Conservation (phyloP, 2,113 vertebrate species). For the Corythornis cristatus region DNA sequence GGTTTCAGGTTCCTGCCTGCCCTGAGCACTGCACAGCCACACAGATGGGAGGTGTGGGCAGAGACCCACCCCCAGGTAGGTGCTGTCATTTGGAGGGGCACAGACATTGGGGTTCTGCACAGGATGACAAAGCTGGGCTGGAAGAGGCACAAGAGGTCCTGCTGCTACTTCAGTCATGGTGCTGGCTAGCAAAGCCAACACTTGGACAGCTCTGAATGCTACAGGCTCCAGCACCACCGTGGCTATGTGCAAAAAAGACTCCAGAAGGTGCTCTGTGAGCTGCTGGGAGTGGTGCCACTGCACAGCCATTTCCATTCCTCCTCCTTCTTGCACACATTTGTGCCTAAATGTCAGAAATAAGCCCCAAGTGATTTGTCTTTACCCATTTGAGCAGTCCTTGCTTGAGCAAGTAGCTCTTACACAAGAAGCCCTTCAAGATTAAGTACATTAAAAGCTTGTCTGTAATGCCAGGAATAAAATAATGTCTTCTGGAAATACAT, state of each 20-base stretch:
- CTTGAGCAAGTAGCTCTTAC: conserved; percentile 9
- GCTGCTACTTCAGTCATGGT: accelerated
- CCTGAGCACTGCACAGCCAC: accelerated
- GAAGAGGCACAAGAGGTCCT: neutral
- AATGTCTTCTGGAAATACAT: conserved; percentile 17
- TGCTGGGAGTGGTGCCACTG: neutral
- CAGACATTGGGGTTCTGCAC: accelerated
- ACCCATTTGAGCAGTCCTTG: neutral
- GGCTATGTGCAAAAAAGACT: neutral
- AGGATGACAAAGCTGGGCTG: neutral
- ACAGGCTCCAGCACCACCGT: neutral
- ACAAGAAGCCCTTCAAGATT: conserved; percentile 12
- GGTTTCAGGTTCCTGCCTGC: neutral
- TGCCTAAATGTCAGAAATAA: neutral
- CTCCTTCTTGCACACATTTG: neutral
- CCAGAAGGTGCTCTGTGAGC: neutral
- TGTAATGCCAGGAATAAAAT: conserved; percentile 25
- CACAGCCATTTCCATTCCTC: neutral
- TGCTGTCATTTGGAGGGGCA: accelerated
- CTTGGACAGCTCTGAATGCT: neutral
- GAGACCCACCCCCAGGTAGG: neutral
- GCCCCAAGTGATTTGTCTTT: neutral
- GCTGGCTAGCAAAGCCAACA: neutral
- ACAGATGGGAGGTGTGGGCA: accelerated
- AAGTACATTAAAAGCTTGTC: conserved; percentile 42